These are phyloP conservation scores for Crambe crambe DNA, from an alignment of 37 sponge, comb jelly and placozoan genomes.

Conservation along the genomic window DNA sequence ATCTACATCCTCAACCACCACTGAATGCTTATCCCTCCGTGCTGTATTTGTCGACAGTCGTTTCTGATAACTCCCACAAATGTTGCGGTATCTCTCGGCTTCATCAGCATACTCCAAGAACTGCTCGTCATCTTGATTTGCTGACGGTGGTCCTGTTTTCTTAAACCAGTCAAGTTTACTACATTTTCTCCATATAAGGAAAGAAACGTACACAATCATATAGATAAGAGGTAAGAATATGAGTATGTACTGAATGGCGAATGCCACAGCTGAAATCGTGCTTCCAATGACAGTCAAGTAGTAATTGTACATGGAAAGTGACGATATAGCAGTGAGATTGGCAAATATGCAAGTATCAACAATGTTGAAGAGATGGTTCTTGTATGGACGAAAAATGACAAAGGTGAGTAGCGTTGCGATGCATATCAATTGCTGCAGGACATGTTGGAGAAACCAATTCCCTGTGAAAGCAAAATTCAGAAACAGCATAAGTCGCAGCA, in stretches of 20 bases:
- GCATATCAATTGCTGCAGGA: constrained; percentile 23
- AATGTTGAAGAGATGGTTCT: constrained; percentile 41
- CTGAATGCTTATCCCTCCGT: neutral
- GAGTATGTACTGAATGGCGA: constrained; percentile 22
- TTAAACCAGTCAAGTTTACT: neutral
- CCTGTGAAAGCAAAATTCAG: constrained; percentile 44
- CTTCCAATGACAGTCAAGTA: neutral
- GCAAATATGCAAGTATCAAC: constrained; percentile 58
- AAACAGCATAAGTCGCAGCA: constrained; percentile 42
- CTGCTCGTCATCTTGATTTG: too few relatives aligned
- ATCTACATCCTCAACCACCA: neutral
- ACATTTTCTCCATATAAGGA: neutral
- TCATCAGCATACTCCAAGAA: neutral
- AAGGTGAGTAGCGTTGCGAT: constrained; percentile 21
- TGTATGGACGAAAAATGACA: constrained; percentile 57
- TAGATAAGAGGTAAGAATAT: constrained; percentile 35
- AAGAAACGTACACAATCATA: constrained; percentile 10
- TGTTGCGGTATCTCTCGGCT: neutral
- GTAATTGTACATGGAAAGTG: constrained; percentile 50
- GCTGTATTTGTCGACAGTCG: neutral
- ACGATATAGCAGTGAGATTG: constrained; percentile 31
- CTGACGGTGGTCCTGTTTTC: neutral
- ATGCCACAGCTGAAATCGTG: neutral
- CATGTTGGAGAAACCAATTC: constrained; percentile 21
- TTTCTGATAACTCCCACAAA: neutral